phyloP scores from a whole-genome alignment of 2,113 vertebrate species.

The Trematomus loennbergii region DNA sequence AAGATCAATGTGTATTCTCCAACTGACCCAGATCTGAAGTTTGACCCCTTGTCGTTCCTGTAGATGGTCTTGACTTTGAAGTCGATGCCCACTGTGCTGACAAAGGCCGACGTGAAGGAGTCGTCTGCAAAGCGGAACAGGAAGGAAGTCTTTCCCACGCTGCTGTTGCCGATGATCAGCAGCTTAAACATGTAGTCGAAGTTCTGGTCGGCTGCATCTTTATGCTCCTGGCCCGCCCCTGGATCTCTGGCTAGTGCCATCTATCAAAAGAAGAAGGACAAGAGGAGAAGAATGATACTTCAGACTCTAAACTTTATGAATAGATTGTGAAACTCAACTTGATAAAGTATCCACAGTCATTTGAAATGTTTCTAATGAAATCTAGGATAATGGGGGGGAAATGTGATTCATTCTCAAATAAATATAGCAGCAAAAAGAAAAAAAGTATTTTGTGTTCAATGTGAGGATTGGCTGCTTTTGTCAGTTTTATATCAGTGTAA shows the following conservation, averaged over 20 bases:
- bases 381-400: background rate
- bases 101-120: conserved; percentile 92
- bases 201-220: conserved; percentile 90
- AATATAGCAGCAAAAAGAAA: background rate
- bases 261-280: conserved; percentile 36
- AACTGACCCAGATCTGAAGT: conserved; percentile 93
- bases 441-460: background rate
- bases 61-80: conserved; percentile 95
- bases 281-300: background rate
- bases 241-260: conserved; percentile 88
- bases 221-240: conserved; percentile 70
- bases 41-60: conserved; percentile 91
- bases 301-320: background rate
- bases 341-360: background rate
- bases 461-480: background rate
- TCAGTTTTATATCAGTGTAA: background rate
- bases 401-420: background rate
- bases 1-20: background rate
- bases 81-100: conserved; percentile 94
- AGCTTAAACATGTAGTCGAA: conserved; percentile 97
- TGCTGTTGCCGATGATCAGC: conserved; percentile 92
- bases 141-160: conserved; percentile 93
- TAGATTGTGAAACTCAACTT: background rate
- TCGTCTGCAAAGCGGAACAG: conserved; percentile 92
- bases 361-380: background rate